A percentile compares a stretch with the other conserved stretches of the same genome.
Conservation (phyloP, 2,888 invertebrate genomes). For the Eupsilia transversa region DNA sequence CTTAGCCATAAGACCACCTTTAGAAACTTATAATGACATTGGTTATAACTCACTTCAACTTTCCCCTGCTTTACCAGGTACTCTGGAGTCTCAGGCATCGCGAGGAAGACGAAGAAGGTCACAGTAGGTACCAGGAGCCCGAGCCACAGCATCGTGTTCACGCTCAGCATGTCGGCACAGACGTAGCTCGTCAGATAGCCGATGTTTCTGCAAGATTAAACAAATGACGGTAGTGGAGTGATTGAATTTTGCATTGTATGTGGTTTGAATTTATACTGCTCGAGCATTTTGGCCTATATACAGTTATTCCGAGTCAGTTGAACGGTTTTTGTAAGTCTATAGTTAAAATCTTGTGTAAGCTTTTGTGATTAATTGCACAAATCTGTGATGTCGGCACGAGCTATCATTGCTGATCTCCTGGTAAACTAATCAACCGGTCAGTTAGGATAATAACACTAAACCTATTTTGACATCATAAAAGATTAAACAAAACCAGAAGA, state of each 20-base stretch:
- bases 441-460: no score
- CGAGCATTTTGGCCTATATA: neutral
- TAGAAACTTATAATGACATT: no score
- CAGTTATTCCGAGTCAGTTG: neutral
- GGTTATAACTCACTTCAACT: conserved; percentile 76
- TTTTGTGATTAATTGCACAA: no score
- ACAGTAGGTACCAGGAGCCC: conserved; percentile 82
- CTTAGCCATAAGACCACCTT: no score
- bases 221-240: neutral
- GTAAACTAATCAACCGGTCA: no score
- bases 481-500: no score
- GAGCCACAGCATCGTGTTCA: conserved; percentile 82
- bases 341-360: no score
- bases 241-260: no score
- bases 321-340: neutral
- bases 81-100: conserved; percentile 88
- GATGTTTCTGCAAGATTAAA: conserved; percentile 79
- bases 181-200: conserved; percentile 86
- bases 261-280: neutral
- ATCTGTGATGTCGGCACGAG: no score
- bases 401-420: no score
- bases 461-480: no score
- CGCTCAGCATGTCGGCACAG: conserved; percentile 80
- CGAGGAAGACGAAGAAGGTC: conserved; percentile 82
- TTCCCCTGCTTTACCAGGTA: conserved; percentile 87